A percentile compares a stretch with the other conserved stretches of the same genome.
These are phyloP conservation scores for Podargus strigoides DNA, from an alignment of 2,797 vertebrate species.

Conservation along the genomic window DNA sequence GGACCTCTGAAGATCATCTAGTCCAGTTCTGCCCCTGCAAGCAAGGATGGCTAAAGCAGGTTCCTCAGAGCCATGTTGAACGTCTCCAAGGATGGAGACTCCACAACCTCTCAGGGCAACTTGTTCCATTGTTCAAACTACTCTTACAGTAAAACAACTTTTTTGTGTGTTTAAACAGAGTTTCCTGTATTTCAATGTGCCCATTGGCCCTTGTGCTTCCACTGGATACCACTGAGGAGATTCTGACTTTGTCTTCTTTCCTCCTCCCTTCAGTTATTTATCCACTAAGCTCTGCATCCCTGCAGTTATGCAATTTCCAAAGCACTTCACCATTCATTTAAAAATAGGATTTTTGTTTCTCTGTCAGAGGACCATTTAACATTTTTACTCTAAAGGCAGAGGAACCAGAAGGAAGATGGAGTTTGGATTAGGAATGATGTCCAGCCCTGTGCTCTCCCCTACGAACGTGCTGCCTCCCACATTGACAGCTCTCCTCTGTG, in stretches of 20 bases:
- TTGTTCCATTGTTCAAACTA: neutral
- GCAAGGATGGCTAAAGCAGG: neutral
- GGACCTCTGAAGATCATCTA: neutral
- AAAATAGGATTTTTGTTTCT: neutral
- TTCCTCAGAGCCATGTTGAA: neutral
- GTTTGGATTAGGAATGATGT: neutral
- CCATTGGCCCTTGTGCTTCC: neutral
- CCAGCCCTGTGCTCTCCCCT: neutral
- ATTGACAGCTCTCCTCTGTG: neutral
- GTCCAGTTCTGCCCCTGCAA: neutral
- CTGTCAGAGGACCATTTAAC: neutral
- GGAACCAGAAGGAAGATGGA: neutral
- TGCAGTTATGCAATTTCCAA: neutral
- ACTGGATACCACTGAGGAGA: neutral
- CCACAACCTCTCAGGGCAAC: neutral
- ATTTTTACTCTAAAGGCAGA: neutral
- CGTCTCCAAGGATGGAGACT: neutral
- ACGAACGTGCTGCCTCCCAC: neutral
- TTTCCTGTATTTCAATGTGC: neutral
- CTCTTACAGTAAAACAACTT: neutral
- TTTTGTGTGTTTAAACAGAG: neutral
- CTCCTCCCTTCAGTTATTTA: neutral
- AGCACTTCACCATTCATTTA: neutral
- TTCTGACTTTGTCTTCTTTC: neutral
- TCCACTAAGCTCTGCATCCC: neutral